Percentiles rank a stretch among this genome's conserved stretches.
Evolutionary conservation across 2,797 vertebrate species (phyloP).

Genomic region (Apogon hyalosoma): DNA sequence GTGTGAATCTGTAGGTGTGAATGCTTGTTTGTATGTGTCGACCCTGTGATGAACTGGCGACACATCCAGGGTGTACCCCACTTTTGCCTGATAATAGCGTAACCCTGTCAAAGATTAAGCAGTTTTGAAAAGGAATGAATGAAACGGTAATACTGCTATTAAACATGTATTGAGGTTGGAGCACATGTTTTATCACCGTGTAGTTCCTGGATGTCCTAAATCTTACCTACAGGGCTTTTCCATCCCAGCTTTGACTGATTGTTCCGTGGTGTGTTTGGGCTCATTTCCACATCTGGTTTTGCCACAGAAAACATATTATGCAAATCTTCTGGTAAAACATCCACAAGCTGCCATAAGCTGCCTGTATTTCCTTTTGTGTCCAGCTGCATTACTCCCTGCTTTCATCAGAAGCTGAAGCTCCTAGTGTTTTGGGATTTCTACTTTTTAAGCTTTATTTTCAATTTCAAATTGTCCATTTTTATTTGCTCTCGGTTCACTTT

Average conservation of each 20-base stretch:
- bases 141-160: too few relatives aligned
- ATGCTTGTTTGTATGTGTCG: too few relatives aligned
- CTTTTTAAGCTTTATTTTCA: conserved; percentile 38
- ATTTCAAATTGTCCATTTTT: conserved; percentile 21
- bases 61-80: too few relatives aligned
- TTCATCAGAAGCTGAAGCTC: conserved; percentile 13
- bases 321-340: conserved; percentile 49
- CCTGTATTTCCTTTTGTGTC: conserved; percentile 23
- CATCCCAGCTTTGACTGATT: background rate
- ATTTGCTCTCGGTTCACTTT: conserved; percentile 19
- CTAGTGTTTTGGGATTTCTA: conserved; percentile 15
- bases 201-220: background rate
- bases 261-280: background rate
- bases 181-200: too few relatives aligned
- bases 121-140: too few relatives aligned
- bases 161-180: too few relatives aligned
- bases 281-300: conserved; percentile 19
- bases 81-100: too few relatives aligned
- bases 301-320: conserved; percentile 26
- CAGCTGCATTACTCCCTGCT: conserved; percentile 31
- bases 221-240: background rate
- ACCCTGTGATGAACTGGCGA: too few relatives aligned
- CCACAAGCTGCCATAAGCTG: conserved; percentile 43
- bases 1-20: too few relatives aligned
- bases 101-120: too few relatives aligned